These are phyloP conservation scores for Eulemur albifrons DNA, from an alignment of 2,797 vertebrate species.

Conservation along the genomic window DNA sequence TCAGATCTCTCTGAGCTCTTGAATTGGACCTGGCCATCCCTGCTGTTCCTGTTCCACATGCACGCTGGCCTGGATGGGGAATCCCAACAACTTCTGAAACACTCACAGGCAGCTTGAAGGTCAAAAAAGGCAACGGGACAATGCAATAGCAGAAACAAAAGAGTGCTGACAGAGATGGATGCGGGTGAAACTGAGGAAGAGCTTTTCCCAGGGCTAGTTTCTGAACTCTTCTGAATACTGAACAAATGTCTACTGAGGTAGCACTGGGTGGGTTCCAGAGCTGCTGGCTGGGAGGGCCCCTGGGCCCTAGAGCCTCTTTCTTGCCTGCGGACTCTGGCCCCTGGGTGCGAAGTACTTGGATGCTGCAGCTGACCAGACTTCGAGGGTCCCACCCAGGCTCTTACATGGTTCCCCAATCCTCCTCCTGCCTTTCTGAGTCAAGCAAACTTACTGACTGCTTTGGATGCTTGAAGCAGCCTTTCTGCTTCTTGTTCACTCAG, in stretches of 20 bases:
- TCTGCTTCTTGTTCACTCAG: not conserved
- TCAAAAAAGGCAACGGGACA: slow-evolving; percentile 23
- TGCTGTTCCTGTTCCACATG: not conserved
- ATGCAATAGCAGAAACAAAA: slow-evolving; percentile 32
- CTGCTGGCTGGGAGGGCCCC: not conserved
- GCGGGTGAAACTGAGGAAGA: not conserved
- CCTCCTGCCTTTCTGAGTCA: not conserved
- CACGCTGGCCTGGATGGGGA: not conserved
- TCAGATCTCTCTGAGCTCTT: not conserved
- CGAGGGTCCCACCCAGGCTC: not conserved
- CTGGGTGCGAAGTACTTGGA: not conserved
- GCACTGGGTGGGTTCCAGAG: not conserved
- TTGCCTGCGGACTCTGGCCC: not conserved
- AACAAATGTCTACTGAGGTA: not conserved
- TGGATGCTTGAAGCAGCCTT: not conserved
- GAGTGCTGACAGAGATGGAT: slow-evolving; percentile 34
- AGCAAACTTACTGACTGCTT: not conserved
- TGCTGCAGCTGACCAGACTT: not conserved
- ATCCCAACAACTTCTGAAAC: not conserved
- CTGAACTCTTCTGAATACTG: not conserved
- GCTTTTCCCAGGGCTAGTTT: slow-evolving; percentile 11
- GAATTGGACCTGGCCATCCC: not conserved
- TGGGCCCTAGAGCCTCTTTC: not conserved
- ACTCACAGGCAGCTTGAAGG: not conserved
- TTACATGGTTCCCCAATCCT: not conserved